These are phyloP conservation scores for Melopsittacus undulatus DNA, from an alignment of 2,797 vertebrate species.

Conservation along the genomic window DNA sequence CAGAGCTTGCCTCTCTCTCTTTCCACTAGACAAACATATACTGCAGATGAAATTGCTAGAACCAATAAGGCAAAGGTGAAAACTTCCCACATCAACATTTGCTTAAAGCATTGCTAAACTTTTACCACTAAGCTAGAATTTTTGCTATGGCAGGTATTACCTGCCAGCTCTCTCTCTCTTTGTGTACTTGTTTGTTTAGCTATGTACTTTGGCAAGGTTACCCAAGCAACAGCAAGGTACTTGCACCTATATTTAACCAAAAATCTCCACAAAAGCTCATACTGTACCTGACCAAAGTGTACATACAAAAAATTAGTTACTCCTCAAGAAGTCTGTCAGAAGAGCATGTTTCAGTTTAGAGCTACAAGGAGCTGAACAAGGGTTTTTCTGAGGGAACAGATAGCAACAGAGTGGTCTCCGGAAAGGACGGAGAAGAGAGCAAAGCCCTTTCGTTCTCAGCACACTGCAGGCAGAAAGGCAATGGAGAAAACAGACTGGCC, in stretches of 20 bases:
- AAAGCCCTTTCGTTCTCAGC: neutral
- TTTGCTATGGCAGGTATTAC: neutral
- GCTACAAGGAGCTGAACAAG: constrained; percentile 11
- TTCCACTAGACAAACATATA: neutral
- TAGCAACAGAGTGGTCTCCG: neutral
- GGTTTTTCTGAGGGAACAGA: neutral
- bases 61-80: neutral
- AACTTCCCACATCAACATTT: neutral
- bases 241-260: neutral
- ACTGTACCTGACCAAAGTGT: neutral
- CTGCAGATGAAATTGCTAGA: neutral
- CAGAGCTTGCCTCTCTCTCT: neutral
- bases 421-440: neutral
- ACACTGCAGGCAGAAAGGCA: neutral
- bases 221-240: neutral
- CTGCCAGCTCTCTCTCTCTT: neutral
- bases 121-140: neutral
- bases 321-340: neutral
- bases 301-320: neutral
- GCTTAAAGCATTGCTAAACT: neutral
- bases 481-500: neutral
- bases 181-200: neutral
- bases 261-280: neutral
- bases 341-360: neutral
- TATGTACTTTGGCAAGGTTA: neutral